These are phyloP conservation scores for Electrona antarctica DNA, from an alignment of 2,113 vertebrate species.

Conservation along the genomic window DNA sequence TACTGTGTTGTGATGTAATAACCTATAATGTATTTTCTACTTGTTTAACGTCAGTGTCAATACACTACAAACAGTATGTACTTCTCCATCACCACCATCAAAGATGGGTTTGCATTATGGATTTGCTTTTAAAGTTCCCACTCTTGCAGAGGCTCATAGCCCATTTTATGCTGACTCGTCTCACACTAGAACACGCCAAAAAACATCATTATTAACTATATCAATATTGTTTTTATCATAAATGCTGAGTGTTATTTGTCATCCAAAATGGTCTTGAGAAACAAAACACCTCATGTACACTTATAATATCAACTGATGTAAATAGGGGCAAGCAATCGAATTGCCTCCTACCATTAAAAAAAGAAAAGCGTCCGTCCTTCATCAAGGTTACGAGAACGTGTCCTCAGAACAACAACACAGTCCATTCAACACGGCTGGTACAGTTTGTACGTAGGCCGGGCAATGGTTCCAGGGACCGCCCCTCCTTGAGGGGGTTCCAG, in stretches of 20 bases:
- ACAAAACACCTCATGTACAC: no score
- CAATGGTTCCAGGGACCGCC: no score
- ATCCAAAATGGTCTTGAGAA: neutral
- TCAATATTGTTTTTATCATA: no score
- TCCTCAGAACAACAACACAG: neutral
- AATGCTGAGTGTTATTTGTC: neutral
- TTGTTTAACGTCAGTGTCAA: constrained; percentile 17
- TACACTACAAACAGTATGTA: neutral
- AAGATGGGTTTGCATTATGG: neutral
- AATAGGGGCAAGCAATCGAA: neutral
- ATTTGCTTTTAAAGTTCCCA: no score
- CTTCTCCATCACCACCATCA: neutral
- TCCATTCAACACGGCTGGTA: neutral
- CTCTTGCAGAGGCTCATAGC: no score
- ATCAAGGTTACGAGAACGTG: no score
- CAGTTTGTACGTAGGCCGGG: no score
- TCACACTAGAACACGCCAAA: no score
- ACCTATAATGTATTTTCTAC: constrained; percentile 31
- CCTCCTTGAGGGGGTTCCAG: no score
- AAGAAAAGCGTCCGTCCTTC: neutral
- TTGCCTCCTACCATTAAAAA: no score
- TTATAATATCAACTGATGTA: neutral
- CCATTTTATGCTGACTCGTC: no score
- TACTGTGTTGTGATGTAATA: constrained; percentile 40
- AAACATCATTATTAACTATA: no score